A percentile compares a stretch with the other conserved stretches of the same genome.
Evolutionary conservation across 1,140 invertebrate genomes (phyloP).

Genomic region (Whitmania pigra): DNA sequence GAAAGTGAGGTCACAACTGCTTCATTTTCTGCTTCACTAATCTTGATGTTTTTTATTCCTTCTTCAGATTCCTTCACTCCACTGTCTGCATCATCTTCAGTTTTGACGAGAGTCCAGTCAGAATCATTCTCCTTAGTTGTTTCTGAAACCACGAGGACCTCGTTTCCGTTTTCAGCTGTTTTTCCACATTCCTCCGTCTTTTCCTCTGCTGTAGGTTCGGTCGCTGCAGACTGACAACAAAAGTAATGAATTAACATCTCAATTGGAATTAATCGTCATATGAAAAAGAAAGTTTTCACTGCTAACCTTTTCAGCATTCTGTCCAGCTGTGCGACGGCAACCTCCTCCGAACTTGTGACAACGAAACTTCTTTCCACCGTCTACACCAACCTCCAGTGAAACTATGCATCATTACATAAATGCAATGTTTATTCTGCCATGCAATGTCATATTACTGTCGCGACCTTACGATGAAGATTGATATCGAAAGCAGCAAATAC

Average conservation of each 20-base stretch:
- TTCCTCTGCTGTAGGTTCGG: not conserved
- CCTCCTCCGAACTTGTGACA: not conserved
- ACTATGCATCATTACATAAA: not conserved
- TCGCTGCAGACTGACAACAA: not conserved
- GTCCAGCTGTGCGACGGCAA: not conserved
- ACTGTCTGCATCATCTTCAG: not conserved
- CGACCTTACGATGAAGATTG: no score
- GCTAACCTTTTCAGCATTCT: not conserved
- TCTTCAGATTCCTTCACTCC: not conserved
- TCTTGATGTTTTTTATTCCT: not conserved
- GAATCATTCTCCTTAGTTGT: not conserved
- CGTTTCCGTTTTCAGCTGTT: not conserved
- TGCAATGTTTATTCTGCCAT: no score
- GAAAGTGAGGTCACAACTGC: not conserved
- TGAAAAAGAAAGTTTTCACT: not conserved
- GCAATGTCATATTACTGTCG: no score
- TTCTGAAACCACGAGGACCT: no score
- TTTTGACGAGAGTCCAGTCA: constrained; percentile 2
- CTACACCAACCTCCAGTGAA: constrained; percentile 4
- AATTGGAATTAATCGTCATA: not conserved
- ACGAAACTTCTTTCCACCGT: not conserved
- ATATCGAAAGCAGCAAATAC: no score
- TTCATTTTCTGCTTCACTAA: not conserved
- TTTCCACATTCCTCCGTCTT: not conserved
- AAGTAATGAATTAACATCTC: not conserved